Base-by-base conservation (phyloP, 23 tunicate genomes). In the Styela clava region DNA sequence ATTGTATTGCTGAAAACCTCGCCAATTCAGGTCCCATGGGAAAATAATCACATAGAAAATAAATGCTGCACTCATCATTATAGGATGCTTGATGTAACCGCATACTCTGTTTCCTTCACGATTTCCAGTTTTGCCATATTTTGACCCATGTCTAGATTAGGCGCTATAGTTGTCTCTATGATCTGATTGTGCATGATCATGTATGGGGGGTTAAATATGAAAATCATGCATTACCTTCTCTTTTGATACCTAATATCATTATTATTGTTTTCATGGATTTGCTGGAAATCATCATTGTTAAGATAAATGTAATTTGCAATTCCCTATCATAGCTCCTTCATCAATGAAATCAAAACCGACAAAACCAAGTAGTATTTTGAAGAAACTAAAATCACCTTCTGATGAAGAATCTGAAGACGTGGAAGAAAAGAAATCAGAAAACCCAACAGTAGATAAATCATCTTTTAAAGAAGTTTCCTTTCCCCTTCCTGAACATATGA, bases 331-430 rank as follows among this genome's bases (percentile, higher is more conserved):
- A 86, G 89, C 79, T 5, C 74, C 74, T 36, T 79, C 84, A 12
- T 30, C 84, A 12, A 83, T 83, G 21, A 88, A 83, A 35, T 69
- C 83, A 56, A 74, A 44, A 69, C 56, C 69, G 0, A 81, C 90
- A 24, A 91, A 91, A 44, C 90, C 90, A 12, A 81, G 89, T 61
- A 88, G 97, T 29, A 91, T 91, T 68, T 73, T 91, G 56, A 91
- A 91, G 65, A 91, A 91, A 70, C 85, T 68, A 3, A 90, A 85
- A 69, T 3, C 62, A 0, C 79, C 35, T 31, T 16, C 44, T 33
- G 83, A 74, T 2, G 97, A 86, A 12, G 90, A 85, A 37, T 78
- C 83, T 36, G 87, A 81, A 33, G 34, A 64, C 24, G 65, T 69
- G 0, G 69, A 64, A n/a, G 87, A 82, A 0, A 64, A 82, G 52